phyloP scores from a whole-genome alignment of 1,140 invertebrate species.

The Drosophila simulans region DNA sequence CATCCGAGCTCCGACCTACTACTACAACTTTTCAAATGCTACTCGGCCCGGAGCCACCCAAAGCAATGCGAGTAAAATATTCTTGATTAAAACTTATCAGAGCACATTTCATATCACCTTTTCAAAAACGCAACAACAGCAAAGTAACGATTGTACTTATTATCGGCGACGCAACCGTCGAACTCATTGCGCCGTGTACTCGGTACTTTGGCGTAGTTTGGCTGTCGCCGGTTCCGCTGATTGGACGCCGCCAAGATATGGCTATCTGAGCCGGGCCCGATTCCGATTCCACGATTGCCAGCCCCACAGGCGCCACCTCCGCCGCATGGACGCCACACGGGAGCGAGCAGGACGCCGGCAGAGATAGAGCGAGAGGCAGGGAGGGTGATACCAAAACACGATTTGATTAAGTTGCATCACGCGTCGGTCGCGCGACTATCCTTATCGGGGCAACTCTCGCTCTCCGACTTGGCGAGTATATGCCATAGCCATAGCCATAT shows the following conservation, averaged over 20 bases:
- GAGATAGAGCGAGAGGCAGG: conserved; percentile 7
- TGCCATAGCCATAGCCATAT: background rate
- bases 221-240: conserved; percentile 49
- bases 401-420: conserved; percentile 80
- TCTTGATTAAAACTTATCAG: conserved; percentile 84
- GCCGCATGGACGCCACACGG: conserved; percentile 61
- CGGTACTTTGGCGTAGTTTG: conserved; percentile 60
- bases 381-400: conserved; percentile 48
- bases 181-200: conserved; percentile 70
- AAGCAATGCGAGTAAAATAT: conserved; percentile 80
- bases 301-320: conserved; percentile 12
- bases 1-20: conserved; percentile 73
- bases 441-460: conserved; percentile 64
- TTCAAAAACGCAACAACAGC: conserved; percentile 73
- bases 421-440: conserved; percentile 67
- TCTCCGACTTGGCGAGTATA: conserved; percentile 19
- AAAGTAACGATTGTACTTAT: conserved; percentile 73
- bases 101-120: conserved; percentile 84
- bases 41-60: conserved; percentile 73
- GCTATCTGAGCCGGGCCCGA: conserved; percentile 60
- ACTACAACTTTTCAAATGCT: conserved; percentile 84
- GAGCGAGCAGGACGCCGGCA: conserved; percentile 8
- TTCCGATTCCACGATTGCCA: conserved; percentile 6
- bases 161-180: conserved; percentile 67
- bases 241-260: conserved; percentile 73